These are phyloP conservation scores for Norana najaformis DNA, from an alignment of 2,888 invertebrate species.

Conservation along the genomic window DNA sequence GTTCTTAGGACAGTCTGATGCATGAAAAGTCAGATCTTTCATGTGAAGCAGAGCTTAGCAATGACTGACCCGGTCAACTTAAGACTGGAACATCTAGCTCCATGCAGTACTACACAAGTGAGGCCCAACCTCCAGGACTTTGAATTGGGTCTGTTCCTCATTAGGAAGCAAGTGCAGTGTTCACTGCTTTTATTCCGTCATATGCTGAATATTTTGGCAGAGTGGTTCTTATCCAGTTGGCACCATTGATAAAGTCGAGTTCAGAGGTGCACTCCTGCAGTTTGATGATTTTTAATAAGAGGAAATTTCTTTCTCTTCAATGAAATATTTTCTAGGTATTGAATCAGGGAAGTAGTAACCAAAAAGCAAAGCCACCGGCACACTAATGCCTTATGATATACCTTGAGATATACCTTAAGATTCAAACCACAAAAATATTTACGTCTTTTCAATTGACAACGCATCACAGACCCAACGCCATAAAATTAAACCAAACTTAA, in stretches of 20 bases:
- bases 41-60: not conserved
- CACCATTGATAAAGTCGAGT: not conserved
- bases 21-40: not conserved
- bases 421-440: too few species aligned
- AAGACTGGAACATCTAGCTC: not conserved
- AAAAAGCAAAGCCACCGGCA: not conserved
- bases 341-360: not conserved
- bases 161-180: too few species aligned
- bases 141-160: not conserved
- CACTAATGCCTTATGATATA: not conserved
- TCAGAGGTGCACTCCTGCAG: not conserved
- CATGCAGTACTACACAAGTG: not conserved
- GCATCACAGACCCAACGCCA: too few species aligned
- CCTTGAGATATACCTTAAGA: not conserved
- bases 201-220: too few species aligned
- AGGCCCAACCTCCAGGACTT: not conserved
- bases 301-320: not conserved
- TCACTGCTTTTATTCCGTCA: too few species aligned
- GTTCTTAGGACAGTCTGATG: too few species aligned
- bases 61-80: not conserved
- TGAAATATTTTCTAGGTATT: not conserved
- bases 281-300: not conserved
- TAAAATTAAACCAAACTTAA: too few species aligned
- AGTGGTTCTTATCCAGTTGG: not conserved
- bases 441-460: too few species aligned